Conservation (phyloP, 2,888 invertebrate genomes). For the Dorcus parallelipipedus region DNA sequence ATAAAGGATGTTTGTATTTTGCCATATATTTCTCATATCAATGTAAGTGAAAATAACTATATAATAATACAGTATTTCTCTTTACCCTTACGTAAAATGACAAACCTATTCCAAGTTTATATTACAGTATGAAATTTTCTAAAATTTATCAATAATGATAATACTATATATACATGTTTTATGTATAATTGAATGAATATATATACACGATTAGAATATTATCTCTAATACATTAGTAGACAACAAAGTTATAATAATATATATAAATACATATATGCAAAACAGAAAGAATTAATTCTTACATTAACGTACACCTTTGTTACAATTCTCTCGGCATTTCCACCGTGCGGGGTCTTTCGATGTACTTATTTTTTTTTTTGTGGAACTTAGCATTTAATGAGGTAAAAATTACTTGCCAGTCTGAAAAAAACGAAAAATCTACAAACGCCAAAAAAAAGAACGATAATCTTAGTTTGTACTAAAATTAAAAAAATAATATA, state of each 20-base stretch:
- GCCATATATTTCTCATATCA: conserved; percentile 35
- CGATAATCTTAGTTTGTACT: neutral
- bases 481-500: neutral
- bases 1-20: conserved; percentile 7
- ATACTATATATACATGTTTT: conserved; percentile 36
- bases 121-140: conserved; percentile 35
- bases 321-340: no score
- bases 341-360: no score
- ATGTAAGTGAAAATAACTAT: conserved; percentile 42
- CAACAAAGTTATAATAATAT: neutral
- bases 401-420: no score
- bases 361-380: no score
- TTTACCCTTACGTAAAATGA: conserved; percentile 15
- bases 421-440: no score
- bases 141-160: conserved; percentile 29
- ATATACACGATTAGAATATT: conserved; percentile 18
- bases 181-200: conserved; percentile 5
- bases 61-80: conserved; percentile 39
- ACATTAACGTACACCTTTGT: neutral
- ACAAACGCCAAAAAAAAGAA: no score
- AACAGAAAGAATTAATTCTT: neutral
- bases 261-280: conserved; percentile 1
- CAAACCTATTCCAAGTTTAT: conserved; percentile 21
- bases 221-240: conserved; percentile 10
- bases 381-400: no score